These are phyloP conservation scores for Plectrocnemia conspersa DNA, from an alignment of 1,140 invertebrate species.

Conservation along the genomic window DNA sequence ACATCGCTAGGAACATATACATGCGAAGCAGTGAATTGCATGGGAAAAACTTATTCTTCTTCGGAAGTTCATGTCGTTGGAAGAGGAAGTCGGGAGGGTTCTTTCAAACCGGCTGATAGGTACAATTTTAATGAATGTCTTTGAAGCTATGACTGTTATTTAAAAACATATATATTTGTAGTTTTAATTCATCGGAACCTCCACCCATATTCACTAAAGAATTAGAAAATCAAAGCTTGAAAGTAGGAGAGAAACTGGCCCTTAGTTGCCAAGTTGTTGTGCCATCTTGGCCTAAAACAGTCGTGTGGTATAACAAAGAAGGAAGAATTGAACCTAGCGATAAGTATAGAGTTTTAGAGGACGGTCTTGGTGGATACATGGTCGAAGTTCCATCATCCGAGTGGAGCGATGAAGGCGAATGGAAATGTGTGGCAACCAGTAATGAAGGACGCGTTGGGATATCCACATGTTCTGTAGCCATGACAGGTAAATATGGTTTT, in stretches of 20 bases:
- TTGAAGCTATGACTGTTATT: neutral
- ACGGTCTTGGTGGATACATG: slow-evolving; percentile 73
- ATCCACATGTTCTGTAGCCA: slow-evolving; percentile 63
- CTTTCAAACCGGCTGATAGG: slow-evolving; percentile 55
- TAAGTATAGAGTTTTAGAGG: slow-evolving; percentile 67
- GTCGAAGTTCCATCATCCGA: slow-evolving; percentile 69
- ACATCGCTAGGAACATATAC: slow-evolving; percentile 80
- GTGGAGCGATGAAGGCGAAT: slow-evolving; percentile 77
- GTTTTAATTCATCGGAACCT: slow-evolving; percentile 49
- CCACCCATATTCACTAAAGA: slow-evolving; percentile 71
- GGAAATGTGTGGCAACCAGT: slow-evolving; percentile 80
- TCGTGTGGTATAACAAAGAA: slow-evolving; percentile 80
- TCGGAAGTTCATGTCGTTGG: slow-evolving; percentile 75
- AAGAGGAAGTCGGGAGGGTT: slow-evolving; percentile 61
- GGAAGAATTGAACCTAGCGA: slow-evolving; percentile 63
- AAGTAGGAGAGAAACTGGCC: slow-evolving; percentile 67
- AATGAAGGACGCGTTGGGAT: slow-evolving; percentile 67
- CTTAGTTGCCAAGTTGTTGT: slow-evolving; percentile 73
- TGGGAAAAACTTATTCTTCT: slow-evolving; percentile 75
- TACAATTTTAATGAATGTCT: slow-evolving; percentile 27
- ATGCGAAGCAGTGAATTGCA: slow-evolving; percentile 81
- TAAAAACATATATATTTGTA: neutral
- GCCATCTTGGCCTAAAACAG: slow-evolving; percentile 73
- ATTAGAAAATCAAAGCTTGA: slow-evolving; percentile 65
- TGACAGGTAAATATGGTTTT: slow-evolving; percentile 57